Evolutionary conservation across 1,140 invertebrate genomes (phyloP).

Genomic region (Bicyclus anynana): DNA sequence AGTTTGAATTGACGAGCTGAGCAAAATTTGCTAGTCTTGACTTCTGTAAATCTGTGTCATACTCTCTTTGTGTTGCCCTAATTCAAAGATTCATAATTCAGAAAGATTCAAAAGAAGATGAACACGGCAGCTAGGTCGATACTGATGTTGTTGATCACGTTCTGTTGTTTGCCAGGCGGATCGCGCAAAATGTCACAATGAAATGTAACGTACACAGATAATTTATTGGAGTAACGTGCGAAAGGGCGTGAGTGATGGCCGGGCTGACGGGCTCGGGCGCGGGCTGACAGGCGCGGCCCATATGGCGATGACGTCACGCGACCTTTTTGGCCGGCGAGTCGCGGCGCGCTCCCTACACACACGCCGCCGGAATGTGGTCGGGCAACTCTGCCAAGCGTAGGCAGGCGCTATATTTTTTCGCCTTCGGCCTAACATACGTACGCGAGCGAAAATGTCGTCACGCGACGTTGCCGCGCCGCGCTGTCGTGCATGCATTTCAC

Average conservation of each 20-base stretch:
- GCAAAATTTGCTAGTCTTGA: too few species aligned
- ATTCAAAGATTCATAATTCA: too few species aligned
- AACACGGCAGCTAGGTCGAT: conserved; percentile 20
- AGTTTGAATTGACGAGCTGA: too few species aligned
- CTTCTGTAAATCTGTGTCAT: too few species aligned
- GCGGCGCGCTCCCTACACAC: conserved; percentile 53
- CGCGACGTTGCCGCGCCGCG: conserved; percentile 72
- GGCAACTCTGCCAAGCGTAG: conserved; percentile 70
- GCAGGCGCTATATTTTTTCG: conserved; percentile 75
- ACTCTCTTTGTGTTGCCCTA: too few species aligned
- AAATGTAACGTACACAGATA: conserved; percentile 45
- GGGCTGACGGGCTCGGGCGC: conserved; percentile 37
- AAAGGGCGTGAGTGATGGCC: conserved; percentile 52
- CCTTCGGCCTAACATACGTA: conserved; percentile 74
- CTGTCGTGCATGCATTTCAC: conserved; percentile 61
- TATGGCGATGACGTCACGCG: conserved; percentile 70
- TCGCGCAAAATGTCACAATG: conserved; percentile 34
- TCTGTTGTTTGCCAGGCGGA: conserved; percentile 10
- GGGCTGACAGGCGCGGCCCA: conserved; percentile 33
- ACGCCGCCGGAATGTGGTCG: conserved; percentile 72
- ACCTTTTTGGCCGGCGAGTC: conserved; percentile 68
- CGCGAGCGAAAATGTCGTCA: conserved; percentile 78
- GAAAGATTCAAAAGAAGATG: too few species aligned
- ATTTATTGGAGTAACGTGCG: conserved; percentile 41
- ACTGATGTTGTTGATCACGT: background rate